phyloP scores from a whole-genome alignment of 2,113 vertebrate genomes.

The Oceanites oceanicus region DNA sequence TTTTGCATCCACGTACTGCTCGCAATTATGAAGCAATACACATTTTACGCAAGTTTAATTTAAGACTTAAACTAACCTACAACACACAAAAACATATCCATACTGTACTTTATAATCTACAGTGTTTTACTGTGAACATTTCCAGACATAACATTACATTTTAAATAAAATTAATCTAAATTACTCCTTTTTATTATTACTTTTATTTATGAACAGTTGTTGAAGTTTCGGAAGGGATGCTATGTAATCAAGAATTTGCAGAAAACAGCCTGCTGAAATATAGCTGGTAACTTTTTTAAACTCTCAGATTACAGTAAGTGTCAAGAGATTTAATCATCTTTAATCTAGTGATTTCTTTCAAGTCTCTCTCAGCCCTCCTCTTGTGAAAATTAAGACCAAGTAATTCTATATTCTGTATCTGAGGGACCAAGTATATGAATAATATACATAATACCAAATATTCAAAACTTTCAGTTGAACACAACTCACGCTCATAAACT shows the following conservation, averaged over 20 bases:
- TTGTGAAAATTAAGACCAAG: neutral
- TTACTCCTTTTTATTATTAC: neutral
- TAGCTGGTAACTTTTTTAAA: neutral
- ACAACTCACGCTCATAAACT: neutral
- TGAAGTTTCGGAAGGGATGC: neutral
- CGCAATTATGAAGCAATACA: fast-evolving
- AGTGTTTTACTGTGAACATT: neutral
- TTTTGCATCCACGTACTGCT: neutral
- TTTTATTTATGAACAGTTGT: neutral
- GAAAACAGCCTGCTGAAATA: neutral
- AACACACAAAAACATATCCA: neutral
- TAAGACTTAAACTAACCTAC: neutral
- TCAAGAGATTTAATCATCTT: neutral
- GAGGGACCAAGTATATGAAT: neutral
- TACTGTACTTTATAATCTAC: neutral
- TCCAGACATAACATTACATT: neutral
- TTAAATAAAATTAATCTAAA: neutral
- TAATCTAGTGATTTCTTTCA: neutral
- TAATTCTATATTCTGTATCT: neutral
- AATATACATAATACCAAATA: neutral
- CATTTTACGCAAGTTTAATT: neutral
- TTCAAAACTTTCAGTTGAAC: neutral
- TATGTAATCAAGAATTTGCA: neutral
- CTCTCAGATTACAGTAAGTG: neutral
- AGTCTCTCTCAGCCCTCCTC: neutral